These are phyloP conservation scores for Dryobotodes eremita DNA, from an alignment of 2,888 invertebrate species.

Conservation along the genomic window DNA sequence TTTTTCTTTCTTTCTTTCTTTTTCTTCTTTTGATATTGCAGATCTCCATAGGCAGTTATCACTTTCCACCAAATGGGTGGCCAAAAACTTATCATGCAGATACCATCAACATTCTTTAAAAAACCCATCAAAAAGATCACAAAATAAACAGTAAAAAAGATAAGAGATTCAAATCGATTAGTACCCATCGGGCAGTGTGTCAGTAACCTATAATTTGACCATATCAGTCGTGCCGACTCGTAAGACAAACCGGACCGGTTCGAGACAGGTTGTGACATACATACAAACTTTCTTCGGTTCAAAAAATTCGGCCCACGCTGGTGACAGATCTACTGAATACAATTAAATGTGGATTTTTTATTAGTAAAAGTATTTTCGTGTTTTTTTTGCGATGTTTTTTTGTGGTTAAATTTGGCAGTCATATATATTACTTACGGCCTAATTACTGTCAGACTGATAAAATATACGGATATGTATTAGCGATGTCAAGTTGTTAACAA, in stretches of 20 bases:
- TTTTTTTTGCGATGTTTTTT: not conserved
- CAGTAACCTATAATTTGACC: slow-evolving; percentile 75
- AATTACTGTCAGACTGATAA: not conserved
- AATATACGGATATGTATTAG: not conserved
- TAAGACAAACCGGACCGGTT: slow-evolving; percentile 75
- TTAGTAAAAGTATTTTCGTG: not conserved
- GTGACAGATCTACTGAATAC: slow-evolving; percentile 69
- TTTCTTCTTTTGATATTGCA: too few relatives aligned
- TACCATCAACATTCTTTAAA: slow-evolving; percentile 27
- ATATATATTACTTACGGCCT: not conserved
- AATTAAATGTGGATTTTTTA: slow-evolving; percentile 33
- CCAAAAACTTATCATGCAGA: not conserved
- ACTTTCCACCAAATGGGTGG: slow-evolving; percentile 16
- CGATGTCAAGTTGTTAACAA: not conserved
- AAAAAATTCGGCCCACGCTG: slow-evolving; percentile 75
- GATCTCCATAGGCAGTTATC: too few relatives aligned
- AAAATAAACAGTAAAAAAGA: slow-evolving; percentile 45
- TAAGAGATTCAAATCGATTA: slow-evolving; percentile 45
- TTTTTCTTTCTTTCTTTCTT: too few relatives aligned
- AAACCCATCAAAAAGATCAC: slow-evolving; percentile 19
- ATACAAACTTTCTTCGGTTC: slow-evolving; percentile 83
- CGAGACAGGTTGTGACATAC: slow-evolving; percentile 85
- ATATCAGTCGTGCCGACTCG: slow-evolving; percentile 66
- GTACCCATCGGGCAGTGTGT: slow-evolving; percentile 61
- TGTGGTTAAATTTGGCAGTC: not conserved